Evolutionary conservation across 2,888 invertebrate species (phyloP), one percentile per base, ranked within the genome.

Genomic region (Machimus atricapillus): DNA sequence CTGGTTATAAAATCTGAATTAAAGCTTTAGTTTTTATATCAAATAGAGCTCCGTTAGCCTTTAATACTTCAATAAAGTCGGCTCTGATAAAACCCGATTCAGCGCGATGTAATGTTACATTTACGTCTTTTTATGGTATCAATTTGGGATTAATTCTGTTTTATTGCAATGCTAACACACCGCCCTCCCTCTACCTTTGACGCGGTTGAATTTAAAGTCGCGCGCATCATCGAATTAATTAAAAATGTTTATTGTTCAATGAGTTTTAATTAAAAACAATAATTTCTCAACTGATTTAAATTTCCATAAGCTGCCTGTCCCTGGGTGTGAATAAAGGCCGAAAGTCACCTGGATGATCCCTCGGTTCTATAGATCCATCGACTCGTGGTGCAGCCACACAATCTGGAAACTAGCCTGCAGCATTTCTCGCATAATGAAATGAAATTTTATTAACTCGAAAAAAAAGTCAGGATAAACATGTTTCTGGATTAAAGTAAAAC

Each of bases 191-290:
- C 14, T 14, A 12, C 66, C 23, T 27, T 66, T 66, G 66, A 66
- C 12, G 23, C 12, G 66, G 66, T 12, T 9, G 27, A 66, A 66
- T 23, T 66, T 19, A 66, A 66, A 27, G 19, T 4, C 27, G 5
- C 12, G 23, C 23, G 4, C 66, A 66, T 66, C 66, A 23, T 23
- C 66, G 40, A 78, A 78, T 78, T 43, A 78, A 78, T 78, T 78
- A 78, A 78, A 78, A n/a, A 19, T 78, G 66, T 78, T 78, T 78
- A 78, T 78, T 78, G 78, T 78, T 43, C 78, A 43, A 43, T 78
- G 78, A 78, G 40, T 78, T 78, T 43, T 78, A 78, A 78, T 78
- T 78, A 78, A 78, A 78, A 78, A 78, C 43, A 78, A 78, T 78
- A 78, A 78, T 78, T 78, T 23, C 27, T 78, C 78, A 78, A 78